These are phyloP conservation scores for Plecotus auritus DNA, from an alignment of 2,113 vertebrate genomes.

Conservation along the genomic window DNA sequence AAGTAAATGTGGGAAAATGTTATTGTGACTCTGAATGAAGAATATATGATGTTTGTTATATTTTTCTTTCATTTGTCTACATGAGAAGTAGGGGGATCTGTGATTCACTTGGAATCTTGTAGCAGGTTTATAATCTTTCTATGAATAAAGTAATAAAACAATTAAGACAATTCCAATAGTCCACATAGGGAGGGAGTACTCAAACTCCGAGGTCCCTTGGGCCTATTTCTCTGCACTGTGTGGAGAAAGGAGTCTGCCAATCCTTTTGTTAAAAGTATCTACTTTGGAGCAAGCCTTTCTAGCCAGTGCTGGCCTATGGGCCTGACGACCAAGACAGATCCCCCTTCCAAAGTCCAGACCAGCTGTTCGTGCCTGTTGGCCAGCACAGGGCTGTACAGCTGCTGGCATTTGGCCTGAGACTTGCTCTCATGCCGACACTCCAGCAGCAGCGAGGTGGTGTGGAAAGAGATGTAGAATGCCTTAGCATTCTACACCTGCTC, in stretches of 20 bases:
- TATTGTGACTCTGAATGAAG: not conserved
- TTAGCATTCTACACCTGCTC: conserved; percentile 35
- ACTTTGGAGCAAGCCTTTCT: not conserved
- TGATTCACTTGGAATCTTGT: not conserved
- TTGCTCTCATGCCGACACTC: not conserved
- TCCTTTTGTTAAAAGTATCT: not conserved
- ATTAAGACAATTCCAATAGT: not conserved
- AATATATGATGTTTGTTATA: not conserved
- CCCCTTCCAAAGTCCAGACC: not conserved
- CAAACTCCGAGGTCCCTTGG: not conserved
- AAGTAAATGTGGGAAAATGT: not conserved
- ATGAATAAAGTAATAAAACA: not conserved
- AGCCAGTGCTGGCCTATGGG: not conserved
- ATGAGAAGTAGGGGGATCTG: not conserved
- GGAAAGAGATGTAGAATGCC: not conserved
- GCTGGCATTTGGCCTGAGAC: not conserved
- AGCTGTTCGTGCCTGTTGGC: not conserved
- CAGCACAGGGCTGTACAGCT: not conserved
- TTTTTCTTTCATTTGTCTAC: not conserved
- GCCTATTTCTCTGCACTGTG: not conserved
- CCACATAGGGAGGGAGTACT: not conserved
- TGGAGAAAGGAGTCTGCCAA: not conserved
- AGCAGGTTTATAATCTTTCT: not conserved
- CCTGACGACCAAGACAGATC: not conserved
- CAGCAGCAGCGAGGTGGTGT: not conserved